A percentile compares a stretch with the other conserved stretches of the same genome.
Evolutionary conservation across 1,140 invertebrate species (phyloP).

Genomic region (Neotoxoptera formosana): DNA sequence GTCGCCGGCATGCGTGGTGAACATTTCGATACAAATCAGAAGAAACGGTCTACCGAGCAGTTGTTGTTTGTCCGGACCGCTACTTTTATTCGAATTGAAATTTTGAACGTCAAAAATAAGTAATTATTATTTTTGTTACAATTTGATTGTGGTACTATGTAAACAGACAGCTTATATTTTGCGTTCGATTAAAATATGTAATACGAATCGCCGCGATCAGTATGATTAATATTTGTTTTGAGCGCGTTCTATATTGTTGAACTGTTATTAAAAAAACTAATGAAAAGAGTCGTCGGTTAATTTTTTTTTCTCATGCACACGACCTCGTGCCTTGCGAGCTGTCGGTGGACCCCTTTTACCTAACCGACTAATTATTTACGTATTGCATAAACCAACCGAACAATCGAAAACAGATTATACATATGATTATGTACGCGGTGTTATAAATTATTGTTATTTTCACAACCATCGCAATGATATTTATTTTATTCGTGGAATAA

Average conservation of each 20-base stretch:
- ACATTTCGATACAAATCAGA: background rate
- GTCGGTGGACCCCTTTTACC: background rate
- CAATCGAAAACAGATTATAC: conserved; percentile 17
- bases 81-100: background rate
- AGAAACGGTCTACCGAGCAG: background rate
- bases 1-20: background rate
- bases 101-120: background rate
- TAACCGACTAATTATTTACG: conserved; percentile 12
- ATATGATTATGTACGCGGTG: background rate
- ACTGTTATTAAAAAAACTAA: background rate
- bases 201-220: background rate
- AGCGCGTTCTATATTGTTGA: background rate
- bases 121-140: background rate
- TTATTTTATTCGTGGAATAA: conserved; percentile 17
- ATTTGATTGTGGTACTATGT: background rate
- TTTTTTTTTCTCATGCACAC: background rate
- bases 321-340: conserved; percentile 3
- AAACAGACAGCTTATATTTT: background rate
- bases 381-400: background rate
- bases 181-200: background rate
- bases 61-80: background rate
- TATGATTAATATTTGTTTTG: background rate
- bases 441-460: conserved; percentile 12
- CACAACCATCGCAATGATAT: background rate
- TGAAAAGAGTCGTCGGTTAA: background rate